Conservation (phyloP, 2,797 vertebrate genomes). For the Parambassis ranga region DNA sequence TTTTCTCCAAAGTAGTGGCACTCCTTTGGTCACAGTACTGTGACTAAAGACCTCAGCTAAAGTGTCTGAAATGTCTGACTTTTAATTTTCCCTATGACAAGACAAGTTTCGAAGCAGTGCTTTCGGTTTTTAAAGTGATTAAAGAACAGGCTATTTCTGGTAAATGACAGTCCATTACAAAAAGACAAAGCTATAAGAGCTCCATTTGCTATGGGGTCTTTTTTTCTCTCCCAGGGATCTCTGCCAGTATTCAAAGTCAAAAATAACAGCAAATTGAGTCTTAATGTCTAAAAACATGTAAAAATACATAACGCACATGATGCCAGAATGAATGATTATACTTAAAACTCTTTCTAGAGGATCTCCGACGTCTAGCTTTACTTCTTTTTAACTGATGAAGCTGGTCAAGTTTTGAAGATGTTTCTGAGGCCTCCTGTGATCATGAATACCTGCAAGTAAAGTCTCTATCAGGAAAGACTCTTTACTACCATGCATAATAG, state of each 20-base stretch:
- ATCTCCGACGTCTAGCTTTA: too few relatives aligned
- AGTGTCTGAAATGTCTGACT: conserved; percentile 21
- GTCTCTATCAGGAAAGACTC: too few relatives aligned
- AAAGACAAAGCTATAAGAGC: conserved; percentile 11
- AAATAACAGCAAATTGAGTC: background rate
- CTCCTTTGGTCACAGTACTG: conserved; percentile 23
- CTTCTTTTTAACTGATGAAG: too few relatives aligned
- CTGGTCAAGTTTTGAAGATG: too few relatives aligned
- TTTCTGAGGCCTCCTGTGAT: too few relatives aligned
- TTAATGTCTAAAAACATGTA: too few relatives aligned
- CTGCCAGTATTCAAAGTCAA: background rate
- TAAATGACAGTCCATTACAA: conserved; percentile 20
- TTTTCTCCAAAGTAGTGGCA: background rate
- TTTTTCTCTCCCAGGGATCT: background rate
- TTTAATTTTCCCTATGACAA: conserved; percentile 15
- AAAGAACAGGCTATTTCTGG: background rate
- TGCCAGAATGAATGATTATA: too few relatives aligned
- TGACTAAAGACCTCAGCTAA: conserved; percentile 27
- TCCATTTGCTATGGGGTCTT: conserved; percentile 1
- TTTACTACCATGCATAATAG: too few relatives aligned
- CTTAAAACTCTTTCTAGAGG: too few relatives aligned
- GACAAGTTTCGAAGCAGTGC: background rate
- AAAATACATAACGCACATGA: too few relatives aligned
- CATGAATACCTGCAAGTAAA: too few relatives aligned
- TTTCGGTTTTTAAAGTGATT: conserved; percentile 18